phyloP scores from a whole-genome alignment of 2,113 vertebrate species.

The Orcinus orca region DNA sequence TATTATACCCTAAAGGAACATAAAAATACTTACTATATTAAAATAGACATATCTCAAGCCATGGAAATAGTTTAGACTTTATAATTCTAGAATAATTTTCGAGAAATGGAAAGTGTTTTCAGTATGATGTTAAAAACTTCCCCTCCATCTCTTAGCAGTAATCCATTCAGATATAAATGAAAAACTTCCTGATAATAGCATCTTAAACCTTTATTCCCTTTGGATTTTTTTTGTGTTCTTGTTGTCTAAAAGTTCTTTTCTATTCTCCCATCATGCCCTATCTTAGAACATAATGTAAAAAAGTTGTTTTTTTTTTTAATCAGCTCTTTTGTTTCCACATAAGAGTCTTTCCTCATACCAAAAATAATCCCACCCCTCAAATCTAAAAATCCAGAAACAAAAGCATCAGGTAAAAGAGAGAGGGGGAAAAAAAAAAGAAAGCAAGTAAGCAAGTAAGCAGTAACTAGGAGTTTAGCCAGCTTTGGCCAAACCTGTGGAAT shows the following conservation, averaged over 20 bases:
- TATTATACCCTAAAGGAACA: conserved; percentile 70
- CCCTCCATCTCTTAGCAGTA: conserved; percentile 51
- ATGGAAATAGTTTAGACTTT: conserved; percentile 74
- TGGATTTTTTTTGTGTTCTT: conserved; percentile 52
- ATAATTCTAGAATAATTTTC: conserved; percentile 63
- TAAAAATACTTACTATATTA: conserved; percentile 72
- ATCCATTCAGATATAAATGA: conserved; percentile 67
- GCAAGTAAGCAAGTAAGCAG: not conserved
- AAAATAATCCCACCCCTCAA: not conserved
- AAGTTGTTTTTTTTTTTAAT: not conserved
- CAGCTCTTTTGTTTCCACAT: conserved; percentile 24
- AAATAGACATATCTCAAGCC: conserved; percentile 71
- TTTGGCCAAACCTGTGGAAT: conserved; percentile 1
- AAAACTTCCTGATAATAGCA: conserved; percentile 53
- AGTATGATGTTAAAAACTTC: conserved; percentile 63
- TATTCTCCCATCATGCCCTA: conserved; percentile 51
- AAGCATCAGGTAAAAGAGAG: not conserved
- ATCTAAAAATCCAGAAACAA: conserved; percentile 49
- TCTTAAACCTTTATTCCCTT: conserved; percentile 61
- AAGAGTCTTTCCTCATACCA: conserved; percentile 9
- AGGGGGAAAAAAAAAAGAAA: too few relatives aligned
- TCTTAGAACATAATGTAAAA: conserved; percentile 46
- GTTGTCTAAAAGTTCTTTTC: conserved; percentile 67
- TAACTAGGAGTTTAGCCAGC: not conserved
- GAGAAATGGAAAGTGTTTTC: conserved; percentile 59